These are phyloP conservation scores for Caenorhabditis macrosperma DNA, from an alignment of 2,888 invertebrate genomes.

Conservation along the genomic window DNA sequence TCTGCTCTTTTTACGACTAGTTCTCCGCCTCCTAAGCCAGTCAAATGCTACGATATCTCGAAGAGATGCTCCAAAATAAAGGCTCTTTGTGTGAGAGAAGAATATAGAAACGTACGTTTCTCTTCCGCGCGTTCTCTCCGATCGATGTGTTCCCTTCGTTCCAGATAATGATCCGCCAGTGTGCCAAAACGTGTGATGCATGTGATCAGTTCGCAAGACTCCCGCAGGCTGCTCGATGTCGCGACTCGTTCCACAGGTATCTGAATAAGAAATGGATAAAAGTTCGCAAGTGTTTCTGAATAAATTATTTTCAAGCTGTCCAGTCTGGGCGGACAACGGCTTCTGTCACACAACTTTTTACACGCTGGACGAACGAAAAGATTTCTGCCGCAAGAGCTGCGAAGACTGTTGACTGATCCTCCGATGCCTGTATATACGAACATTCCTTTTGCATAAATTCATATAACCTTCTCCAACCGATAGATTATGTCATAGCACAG, in stretches of 20 bases:
- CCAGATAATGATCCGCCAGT: slow-evolving; percentile 57
- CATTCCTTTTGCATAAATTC: slow-evolving; percentile 1
- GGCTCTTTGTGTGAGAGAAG: slow-evolving; percentile 14
- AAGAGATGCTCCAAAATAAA: slow-evolving; percentile 26
- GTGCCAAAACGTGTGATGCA: slow-evolving; percentile 48
- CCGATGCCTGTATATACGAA: slow-evolving; percentile 1
- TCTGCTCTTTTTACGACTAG: not conserved
- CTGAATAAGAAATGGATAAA: slow-evolving; percentile 8
- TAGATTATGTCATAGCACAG: slow-evolving; percentile 25
- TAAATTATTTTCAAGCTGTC: slow-evolving; percentile 47
- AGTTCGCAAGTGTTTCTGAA: slow-evolving; percentile 24
- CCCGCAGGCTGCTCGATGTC: slow-evolving; percentile 38
- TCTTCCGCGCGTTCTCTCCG: not conserved
- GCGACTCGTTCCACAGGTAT: slow-evolving; percentile 54
- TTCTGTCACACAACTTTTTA: slow-evolving; percentile 57
- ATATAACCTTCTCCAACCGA: not conserved
- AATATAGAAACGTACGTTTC: slow-evolving; percentile 43
- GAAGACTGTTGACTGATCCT: slow-evolving; percentile 27
- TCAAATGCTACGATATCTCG: slow-evolving; percentile 48
- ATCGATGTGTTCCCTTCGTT: not conserved
- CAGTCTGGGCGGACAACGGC: slow-evolving; percentile 51
- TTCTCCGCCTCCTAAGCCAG: slow-evolving; percentile 2
- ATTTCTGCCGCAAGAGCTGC: slow-evolving; percentile 56
- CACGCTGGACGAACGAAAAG: slow-evolving; percentile 44
- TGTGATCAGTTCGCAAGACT: slow-evolving; percentile 46